Percentiles rank a stretch among this genome's conserved stretches.
Conservation (phyloP, 2,113 vertebrate species). For the Crotophaga sulcirostris region DNA sequence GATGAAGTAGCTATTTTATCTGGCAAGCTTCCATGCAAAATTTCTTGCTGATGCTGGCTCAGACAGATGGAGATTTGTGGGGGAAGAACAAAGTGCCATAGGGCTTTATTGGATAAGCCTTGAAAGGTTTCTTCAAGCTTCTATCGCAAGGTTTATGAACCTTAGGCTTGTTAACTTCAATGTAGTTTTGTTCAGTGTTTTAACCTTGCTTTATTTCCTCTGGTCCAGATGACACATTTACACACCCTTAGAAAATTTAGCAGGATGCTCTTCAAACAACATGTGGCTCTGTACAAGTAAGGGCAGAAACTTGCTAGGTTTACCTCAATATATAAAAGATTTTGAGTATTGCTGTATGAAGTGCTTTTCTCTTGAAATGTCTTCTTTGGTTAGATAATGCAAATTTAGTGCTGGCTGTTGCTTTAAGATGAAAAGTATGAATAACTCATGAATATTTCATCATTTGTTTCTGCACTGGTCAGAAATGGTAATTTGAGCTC, state of each 20-base stretch:
- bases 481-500: slow-evolving; percentile 49
- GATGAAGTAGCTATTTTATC: slow-evolving; percentile 49
- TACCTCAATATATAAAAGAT: neutral
- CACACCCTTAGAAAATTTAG: neutral
- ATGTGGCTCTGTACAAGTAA: neutral
- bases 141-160: neutral
- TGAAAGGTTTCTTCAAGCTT: slow-evolving; percentile 33
- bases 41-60: slow-evolving; percentile 35
- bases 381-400: neutral
- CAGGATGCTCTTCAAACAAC: neutral
- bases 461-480: slow-evolving; percentile 45
- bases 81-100: neutral
- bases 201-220: slow-evolving; percentile 22
- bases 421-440: slow-evolving; percentile 21
- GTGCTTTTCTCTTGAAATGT: neutral
- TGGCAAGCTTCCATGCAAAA: slow-evolving; percentile 53
- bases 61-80: slow-evolving; percentile 39
- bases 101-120: slow-evolving; percentile 8
- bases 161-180: slow-evolving; percentile 22
- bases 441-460: slow-evolving; percentile 59
- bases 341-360: neutral
- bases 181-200: neutral
- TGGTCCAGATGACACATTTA: slow-evolving; percentile 7
- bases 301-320: neutral
- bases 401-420: slow-evolving; percentile 35